Conservation (phyloP, 2,113 vertebrate genomes). For the Rhinolophus ferrumequinum region DNA sequence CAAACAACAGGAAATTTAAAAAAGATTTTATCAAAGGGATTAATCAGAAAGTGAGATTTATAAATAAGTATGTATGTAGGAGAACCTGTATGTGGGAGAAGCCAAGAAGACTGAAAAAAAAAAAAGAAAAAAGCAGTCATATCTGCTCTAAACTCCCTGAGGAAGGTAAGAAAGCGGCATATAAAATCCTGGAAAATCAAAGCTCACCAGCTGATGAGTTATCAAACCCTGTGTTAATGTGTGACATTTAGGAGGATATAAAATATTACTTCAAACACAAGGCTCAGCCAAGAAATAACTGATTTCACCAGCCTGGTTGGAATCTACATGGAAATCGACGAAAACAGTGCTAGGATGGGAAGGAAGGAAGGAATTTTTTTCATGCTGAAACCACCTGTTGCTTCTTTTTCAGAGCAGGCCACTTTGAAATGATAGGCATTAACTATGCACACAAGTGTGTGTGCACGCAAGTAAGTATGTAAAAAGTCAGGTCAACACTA, state of each 20-base stretch:
- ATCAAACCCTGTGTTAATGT: not conserved
- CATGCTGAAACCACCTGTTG: not conserved
- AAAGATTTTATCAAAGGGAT: not conserved
- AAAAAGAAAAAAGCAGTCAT: not conserved
- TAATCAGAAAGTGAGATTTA: not conserved
- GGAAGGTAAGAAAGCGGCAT: not conserved
- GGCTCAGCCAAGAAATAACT: not conserved
- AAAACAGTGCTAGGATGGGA: not conserved
- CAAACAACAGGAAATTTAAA: not conserved
- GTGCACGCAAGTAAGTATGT: not conserved
- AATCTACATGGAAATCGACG: slow-evolving; percentile 4
- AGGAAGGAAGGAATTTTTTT: not conserved
- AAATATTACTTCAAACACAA: not conserved
- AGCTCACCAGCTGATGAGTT: not conserved
- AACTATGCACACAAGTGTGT: not conserved
- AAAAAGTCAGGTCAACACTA: not conserved
- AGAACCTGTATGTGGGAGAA: not conserved
- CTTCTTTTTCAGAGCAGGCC: not conserved
- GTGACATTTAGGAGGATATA: not conserved
- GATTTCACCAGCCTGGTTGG: not conserved
- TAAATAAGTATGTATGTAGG: not conserved
- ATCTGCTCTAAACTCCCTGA: not conserved
- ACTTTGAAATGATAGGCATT: not conserved
- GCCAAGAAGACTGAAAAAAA: not conserved
- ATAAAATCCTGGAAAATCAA: not conserved